Evolutionary conservation across 2,113 vertebrate species (phyloP).

Genomic region (Sturnira hondurensis): DNA sequence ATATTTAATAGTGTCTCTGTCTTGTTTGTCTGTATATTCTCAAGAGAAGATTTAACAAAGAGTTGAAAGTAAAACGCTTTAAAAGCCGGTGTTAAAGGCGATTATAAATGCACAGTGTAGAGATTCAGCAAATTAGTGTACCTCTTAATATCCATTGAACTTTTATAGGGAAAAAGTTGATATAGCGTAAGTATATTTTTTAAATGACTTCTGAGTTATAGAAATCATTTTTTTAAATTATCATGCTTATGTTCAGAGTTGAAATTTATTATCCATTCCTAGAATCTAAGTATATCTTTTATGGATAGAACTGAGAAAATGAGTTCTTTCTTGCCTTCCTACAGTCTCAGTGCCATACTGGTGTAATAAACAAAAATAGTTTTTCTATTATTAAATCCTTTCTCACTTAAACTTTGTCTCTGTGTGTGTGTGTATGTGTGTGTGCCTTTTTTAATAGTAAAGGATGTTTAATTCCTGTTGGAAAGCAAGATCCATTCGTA

Average conservation of each 20-base stretch:
- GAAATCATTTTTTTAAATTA: not conserved
- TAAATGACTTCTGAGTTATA: not conserved
- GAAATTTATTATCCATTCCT: not conserved
- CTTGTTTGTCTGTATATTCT: slow-evolving; percentile 10
- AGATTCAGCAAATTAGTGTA: not conserved
- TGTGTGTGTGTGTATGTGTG: not conserved
- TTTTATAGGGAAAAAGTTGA: not conserved
- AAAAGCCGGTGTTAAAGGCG: not conserved
- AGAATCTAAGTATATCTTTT: slow-evolving; percentile 26
- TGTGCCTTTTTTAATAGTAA: not conserved
- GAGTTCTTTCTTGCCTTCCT: not conserved
- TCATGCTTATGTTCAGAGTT: not conserved
- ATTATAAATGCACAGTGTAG: not conserved
- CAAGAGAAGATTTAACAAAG: slow-evolving; percentile 2
- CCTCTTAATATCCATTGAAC: not conserved
- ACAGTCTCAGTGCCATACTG: not conserved
- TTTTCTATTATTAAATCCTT: not conserved
- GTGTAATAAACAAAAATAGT: not conserved
- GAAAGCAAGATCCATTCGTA: not conserved
- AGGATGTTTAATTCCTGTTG: not conserved
- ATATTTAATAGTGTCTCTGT: not conserved
- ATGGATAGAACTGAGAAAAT: not conserved
- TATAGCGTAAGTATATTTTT: not conserved
- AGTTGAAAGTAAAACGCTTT: slow-evolving; percentile 23
- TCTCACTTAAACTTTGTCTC: not conserved